Base-by-base conservation (phyloP, 2,797 vertebrate species). In the Silurus aristotelis region DNA sequence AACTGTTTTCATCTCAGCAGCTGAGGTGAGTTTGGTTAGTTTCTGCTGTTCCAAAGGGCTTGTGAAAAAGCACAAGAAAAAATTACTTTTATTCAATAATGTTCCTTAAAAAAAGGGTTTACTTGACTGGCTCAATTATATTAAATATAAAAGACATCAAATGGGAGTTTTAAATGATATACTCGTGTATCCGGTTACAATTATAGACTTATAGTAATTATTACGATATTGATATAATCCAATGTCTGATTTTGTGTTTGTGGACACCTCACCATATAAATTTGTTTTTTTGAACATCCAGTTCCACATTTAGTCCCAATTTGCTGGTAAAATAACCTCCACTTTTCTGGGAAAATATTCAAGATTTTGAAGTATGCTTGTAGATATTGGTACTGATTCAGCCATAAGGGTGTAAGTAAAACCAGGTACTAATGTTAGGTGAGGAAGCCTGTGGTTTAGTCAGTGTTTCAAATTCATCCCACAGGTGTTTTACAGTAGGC, bases 51-150 rank as follows among this genome's bases (percentile, higher is more conserved):
- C n/a, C 25, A 48, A 55, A 46, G 13, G 17, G 6, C n/a, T 64
- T 48, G 46, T 72, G 48, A 43, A 83, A 25, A 38, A 43, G 38
- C 81, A 27, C 31, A 13, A 75, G 46, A 22, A 79, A 13, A 58
- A 63, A 64, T 71, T 2, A 43, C 46, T 73, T 46, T n/a, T 83
- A 52, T 13, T n/a, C 75, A 15, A 70, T 70, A 70, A 60, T 27
- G 22, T 20, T 22, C n/a, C 6, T 19, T 25, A 46, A 17, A 77
- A 22, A 60, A 20, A 52, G 43, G n/a, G 17, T 83, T 60, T n/a
- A 84, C 38, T 61, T 22, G 55, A 79, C 61, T 31, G 58, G 5
- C 38, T 71, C 58, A 60, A 79, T 84, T 20, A 84, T n/a, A 31
- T 61, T 60, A 77, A 79, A 70, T 27, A 58, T 14, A 76, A 76